phyloP scores from a whole-genome alignment of 37 sponge, comb jelly and placozoan species.

The Chondrosia reniformis region DNA sequence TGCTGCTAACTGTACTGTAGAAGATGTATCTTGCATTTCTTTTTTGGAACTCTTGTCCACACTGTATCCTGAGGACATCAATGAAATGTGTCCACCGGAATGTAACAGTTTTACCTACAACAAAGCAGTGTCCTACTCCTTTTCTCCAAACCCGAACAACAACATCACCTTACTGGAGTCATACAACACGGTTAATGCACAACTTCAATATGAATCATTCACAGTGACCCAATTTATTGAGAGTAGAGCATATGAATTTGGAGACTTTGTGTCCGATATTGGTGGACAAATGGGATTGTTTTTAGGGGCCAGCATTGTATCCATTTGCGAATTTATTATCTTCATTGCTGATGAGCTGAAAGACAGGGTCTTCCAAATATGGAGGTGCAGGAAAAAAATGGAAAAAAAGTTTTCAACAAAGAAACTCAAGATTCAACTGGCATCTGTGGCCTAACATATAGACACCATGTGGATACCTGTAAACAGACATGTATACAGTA shows the following conservation, averaged over 20 bases:
- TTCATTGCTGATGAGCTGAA: slow-evolving; percentile 6
- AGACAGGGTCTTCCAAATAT: slow-evolving; percentile 13
- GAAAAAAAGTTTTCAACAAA: too few species aligned
- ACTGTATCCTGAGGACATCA: neutral
- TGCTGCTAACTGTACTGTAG: neutral
- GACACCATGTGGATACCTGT: too few species aligned
- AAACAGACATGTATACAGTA: too few species aligned
- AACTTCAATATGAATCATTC: neutral
- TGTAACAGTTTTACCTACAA: neutral
- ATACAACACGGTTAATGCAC: slow-evolving; percentile 5
- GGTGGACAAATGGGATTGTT: slow-evolving; percentile 23
- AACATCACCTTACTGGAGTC: neutral
- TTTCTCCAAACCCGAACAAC: neutral
- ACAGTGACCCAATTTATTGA: neutral
- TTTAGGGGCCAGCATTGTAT: slow-evolving; percentile 11
- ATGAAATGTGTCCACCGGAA: neutral
- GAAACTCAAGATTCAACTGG: too few species aligned
- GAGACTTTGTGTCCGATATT: slow-evolving; percentile 17
- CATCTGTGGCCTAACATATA: too few species aligned
- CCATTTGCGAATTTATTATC: neutral
- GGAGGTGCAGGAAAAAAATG: neutral
- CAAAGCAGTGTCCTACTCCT: neutral
- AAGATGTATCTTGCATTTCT: neutral
- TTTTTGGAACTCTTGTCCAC: neutral
- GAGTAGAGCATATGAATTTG: neutral